Base-by-base conservation (phyloP, 2,113 vertebrate species). In the Percina caprodes region DNA sequence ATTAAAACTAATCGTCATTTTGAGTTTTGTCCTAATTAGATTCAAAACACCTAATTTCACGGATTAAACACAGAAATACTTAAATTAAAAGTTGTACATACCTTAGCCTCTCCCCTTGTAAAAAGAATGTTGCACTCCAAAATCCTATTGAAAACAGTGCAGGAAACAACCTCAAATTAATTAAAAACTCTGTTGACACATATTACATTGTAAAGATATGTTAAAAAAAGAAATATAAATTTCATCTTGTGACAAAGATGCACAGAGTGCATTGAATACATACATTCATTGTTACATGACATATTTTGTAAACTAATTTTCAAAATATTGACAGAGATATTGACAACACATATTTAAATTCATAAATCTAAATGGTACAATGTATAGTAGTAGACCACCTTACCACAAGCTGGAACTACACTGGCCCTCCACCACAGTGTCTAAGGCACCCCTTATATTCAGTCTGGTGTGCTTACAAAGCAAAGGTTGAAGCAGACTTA, bases 341-440 rank as follows among this genome's bases (percentile, higher is more conserved):
- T 30, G 30, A 30, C 30, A 30, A 30, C 30, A 30, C 4, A 4
- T 30, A 30, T 30, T 4, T 30, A 30, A 30, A 30, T 30, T 30
- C 30, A 30, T 30, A 30, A 30, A 69, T 51, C 3, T 46, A 5
- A 67, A 39, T 35, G 16, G 1, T 39, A 10, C 6, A 46, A 46
- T n/a, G 46, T 19, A 15, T 13, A 46, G 18, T 0, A 55, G 55
- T 2, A 49, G 63, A 58, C 3, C 19, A 7, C 23, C 88, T 91
- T 63, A 91, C 90, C 88, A 79, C 79, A 88, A 84, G 82, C 62
- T 56, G 75, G 42, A 78, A 51, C 61, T 60, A 58, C 62, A 62
- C 69, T 51, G 46, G 77, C 83, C 78, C 33, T 73, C 86, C 23
- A 79, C 84, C 85, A 84, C 83, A 80, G 74, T 77, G 55, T 42